A percentile compares a stretch with the other conserved stretches of the same genome.
phyloP scores from a whole-genome alignment of 2,888 invertebrate species.

The Idaea dimidiata region DNA sequence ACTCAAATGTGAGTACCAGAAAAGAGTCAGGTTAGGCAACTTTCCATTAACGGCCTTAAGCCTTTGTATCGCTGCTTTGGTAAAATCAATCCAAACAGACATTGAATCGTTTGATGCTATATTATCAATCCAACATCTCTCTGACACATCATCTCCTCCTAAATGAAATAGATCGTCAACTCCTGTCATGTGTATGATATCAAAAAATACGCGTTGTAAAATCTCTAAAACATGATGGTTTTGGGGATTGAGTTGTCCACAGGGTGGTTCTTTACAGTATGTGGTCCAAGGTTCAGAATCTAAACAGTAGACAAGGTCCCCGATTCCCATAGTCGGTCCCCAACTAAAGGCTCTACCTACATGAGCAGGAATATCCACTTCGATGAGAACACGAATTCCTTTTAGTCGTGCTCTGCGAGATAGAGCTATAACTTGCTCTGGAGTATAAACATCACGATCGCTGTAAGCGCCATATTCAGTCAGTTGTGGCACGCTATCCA shows the following conservation, averaged over 20 bases:
- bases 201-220: conserved; percentile 85
- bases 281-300: conserved; percentile 86
- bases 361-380: conserved; percentile 93
- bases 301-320: conserved; percentile 86
- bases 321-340: conserved; percentile 83
- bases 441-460: conserved; percentile 85
- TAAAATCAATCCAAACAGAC: conserved; percentile 87
- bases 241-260: conserved; percentile 89
- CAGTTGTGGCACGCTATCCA: conserved; percentile 86
- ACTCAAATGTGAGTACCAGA: conserved; percentile 53
- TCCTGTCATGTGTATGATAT: conserved; percentile 87
- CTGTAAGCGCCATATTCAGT: conserved; percentile 90
- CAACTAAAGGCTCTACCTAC: conserved; percentile 91
- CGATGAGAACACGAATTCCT: conserved; percentile 91
- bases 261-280: conserved; percentile 89
- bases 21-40: conserved; percentile 50
- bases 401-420: conserved; percentile 88
- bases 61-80: conserved; percentile 79
- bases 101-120: conserved; percentile 83
- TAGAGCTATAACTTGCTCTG: conserved; percentile 85
- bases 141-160: conserved; percentile 88
- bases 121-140: conserved; percentile 85
- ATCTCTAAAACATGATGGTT: conserved; percentile 86
- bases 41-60: conserved; percentile 77
- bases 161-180: conserved; percentile 89